A percentile compares a stretch with the other conserved stretches of the same genome.
Evolutionary conservation across 2,888 invertebrate species (phyloP).

Genomic region (Lepidochrysops patricia): DNA sequence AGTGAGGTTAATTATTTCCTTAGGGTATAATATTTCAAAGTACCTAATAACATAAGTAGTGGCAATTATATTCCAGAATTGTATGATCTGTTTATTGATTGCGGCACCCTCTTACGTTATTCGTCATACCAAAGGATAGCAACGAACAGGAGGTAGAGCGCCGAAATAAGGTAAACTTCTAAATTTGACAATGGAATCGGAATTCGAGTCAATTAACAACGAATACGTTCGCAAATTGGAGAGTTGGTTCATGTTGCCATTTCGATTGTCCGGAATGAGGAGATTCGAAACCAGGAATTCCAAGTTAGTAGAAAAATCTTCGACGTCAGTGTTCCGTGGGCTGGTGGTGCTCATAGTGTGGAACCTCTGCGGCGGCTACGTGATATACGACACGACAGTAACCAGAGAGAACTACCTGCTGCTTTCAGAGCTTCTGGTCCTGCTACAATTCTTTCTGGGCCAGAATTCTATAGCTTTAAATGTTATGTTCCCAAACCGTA

Average conservation of each 20-base stretch:
- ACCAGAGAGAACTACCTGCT: neutral
- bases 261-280: neutral
- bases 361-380: neutral
- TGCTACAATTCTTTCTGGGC: slow-evolving; percentile 32
- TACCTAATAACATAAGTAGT: too few relatives aligned
- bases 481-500: slow-evolving; percentile 34
- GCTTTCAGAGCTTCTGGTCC: slow-evolving; percentile 21
- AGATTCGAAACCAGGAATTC: neutral
- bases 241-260: neutral
- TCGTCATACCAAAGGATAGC: too few relatives aligned
- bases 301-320: neutral
- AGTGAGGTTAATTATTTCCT: neutral
- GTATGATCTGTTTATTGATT: too few relatives aligned
- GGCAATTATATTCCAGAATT: too few relatives aligned
- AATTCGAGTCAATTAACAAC: neutral
- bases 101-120: too few relatives aligned
- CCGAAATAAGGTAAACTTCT: too few relatives aligned
- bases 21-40: neutral
- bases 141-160: too few relatives aligned
- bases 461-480: slow-evolving; percentile 34
- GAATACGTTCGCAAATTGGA: neutral
- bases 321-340: neutral
- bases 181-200: neutral
- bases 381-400: neutral
- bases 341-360: neutral